Conservation (phyloP, 2,113 vertebrate genomes). For the Emydura subglobosa region DNA sequence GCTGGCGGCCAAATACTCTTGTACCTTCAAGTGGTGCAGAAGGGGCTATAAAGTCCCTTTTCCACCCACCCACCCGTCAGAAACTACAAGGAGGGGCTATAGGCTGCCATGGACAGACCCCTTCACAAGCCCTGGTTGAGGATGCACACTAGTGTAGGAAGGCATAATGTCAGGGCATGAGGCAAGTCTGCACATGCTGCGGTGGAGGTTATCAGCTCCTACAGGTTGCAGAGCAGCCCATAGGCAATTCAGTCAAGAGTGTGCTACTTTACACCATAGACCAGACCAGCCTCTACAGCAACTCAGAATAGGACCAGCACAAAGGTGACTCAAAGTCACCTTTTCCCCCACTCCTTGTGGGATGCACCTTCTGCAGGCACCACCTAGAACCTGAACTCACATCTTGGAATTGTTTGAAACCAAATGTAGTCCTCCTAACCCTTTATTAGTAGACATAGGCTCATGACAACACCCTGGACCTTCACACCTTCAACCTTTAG, state of each 20-base stretch:
- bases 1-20: not conserved
- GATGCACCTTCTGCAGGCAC: not conserved
- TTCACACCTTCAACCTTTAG: not conserved
- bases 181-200: constrained; percentile 21
- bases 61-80: not conserved
- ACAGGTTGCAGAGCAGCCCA: not conserved
- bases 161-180: constrained; percentile 4
- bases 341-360: not conserved
- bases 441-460: not conserved
- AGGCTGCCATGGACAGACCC: not conserved
- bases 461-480: not conserved
- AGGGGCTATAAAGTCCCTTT: not conserved
- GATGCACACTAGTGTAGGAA: not conserved
- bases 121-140: not conserved
- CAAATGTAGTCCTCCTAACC: not conserved
- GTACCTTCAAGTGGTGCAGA: not conserved
- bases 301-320: not conserved
- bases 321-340: not conserved
- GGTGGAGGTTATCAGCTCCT: not conserved
- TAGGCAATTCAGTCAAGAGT: not conserved
- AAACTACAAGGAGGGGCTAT: not conserved
- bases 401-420: not conserved
- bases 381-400: not conserved
- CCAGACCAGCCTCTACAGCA: not conserved
- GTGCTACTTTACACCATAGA: not conserved